These are phyloP conservation scores for Harpalus rubripes DNA, from an alignment of 2,888 invertebrate genomes.

Conservation along the genomic window DNA sequence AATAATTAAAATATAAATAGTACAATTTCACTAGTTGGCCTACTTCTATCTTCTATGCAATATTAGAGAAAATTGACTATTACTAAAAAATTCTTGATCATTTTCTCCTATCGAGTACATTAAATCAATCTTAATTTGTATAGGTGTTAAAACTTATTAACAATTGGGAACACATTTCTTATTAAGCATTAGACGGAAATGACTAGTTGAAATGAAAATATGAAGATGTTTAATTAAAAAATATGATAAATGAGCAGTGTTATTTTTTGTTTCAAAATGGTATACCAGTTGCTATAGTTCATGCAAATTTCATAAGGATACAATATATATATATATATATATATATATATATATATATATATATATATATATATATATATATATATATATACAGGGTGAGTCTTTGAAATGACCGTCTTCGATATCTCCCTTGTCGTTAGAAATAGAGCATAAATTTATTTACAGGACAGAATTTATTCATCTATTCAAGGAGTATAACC, in stretches of 20 bases:
- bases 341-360: too few species aligned
- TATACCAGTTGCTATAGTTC: too few species aligned
- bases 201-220: conserved; percentile 8
- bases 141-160: conserved; percentile 29
- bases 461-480: too few species aligned
- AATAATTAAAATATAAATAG: conserved; percentile 9
- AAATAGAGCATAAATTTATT: too few species aligned
- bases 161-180: conserved; percentile 13
- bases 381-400: too few species aligned
- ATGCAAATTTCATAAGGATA: too few species aligned
- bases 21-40: conserved; percentile 33
- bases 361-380: too few species aligned
- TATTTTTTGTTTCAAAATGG: too few species aligned
- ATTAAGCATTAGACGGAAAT: neutral
- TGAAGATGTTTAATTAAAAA: conserved; percentile 13
- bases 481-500: too few species aligned
- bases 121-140: conserved; percentile 32
- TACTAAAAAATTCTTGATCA: conserved; percentile 3
- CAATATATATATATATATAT: too few species aligned
- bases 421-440: too few species aligned
- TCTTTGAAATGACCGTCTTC: too few species aligned
- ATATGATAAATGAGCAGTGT: neutral
- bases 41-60: conserved; percentile 7
- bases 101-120: conserved; percentile 22
- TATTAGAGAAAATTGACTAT: conserved; percentile 29